Percentiles rank a stretch among this genome's conserved stretches.
Conservation (phyloP, 2,113 vertebrate genomes). For the human region GRCh38 chr17:21454501-21455000, state of each 20-base stretch:
- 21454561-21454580: rapidly evolving
- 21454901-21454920: too few species aligned
- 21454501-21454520: rapidly evolving
- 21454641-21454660: background rate
- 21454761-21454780: background rate
- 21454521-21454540: background rate
- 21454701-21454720: background rate
- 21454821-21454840: background rate
- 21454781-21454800: background rate
- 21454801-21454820: background rate
- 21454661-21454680: background rate
- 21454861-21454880: background rate
- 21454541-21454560: too few species aligned
- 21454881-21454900: background rate
- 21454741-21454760: background rate
- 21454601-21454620: rapidly evolving
- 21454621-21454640: too few species aligned
- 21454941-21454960: too few species aligned
- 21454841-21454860: background rate
- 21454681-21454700: background rate
- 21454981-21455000: too few species aligned
- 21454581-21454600: background rate
- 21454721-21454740: background rate
- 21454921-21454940: too few species aligned
- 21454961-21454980: too few species aligned